Conservation (phyloP, 2,113 vertebrate genomes). For the Tragulus kanchil region DNA sequence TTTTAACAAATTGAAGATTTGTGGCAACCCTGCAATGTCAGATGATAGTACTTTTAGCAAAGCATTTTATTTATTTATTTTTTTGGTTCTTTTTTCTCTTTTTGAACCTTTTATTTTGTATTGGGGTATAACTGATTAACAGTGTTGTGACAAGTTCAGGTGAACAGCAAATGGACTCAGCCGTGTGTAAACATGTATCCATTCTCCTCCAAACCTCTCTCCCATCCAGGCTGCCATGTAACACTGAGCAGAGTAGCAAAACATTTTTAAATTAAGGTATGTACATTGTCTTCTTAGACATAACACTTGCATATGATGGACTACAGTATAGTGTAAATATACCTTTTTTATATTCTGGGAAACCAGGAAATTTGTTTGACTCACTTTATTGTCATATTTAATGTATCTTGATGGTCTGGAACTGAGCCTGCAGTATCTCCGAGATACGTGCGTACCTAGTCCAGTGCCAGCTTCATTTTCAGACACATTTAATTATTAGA, state of each 20-base stretch:
- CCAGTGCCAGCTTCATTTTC: neutral
- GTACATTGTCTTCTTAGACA: neutral
- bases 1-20: neutral
- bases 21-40: neutral
- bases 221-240: neutral
- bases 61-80: neutral
- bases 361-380: neutral
- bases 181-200: neutral
- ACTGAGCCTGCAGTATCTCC: neutral
- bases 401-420: neutral
- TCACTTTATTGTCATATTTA: neutral
- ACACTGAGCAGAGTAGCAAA: neutral
- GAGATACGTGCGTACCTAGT: neutral
- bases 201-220: neutral
- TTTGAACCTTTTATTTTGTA: neutral
- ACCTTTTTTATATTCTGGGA: neutral
- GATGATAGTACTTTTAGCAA: neutral
- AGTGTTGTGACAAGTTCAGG: neutral
- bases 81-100: neutral
- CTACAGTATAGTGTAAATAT: neutral
- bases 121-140: neutral
- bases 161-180: neutral
- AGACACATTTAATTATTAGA: conserved; percentile 22
- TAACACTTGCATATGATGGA: neutral
- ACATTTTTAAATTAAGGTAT: neutral